Percentiles rank a stretch among this genome's conserved stretches.
Evolutionary conservation across 2,113 vertebrate genomes (phyloP).

Genomic region (Collichthys lucidus): DNA sequence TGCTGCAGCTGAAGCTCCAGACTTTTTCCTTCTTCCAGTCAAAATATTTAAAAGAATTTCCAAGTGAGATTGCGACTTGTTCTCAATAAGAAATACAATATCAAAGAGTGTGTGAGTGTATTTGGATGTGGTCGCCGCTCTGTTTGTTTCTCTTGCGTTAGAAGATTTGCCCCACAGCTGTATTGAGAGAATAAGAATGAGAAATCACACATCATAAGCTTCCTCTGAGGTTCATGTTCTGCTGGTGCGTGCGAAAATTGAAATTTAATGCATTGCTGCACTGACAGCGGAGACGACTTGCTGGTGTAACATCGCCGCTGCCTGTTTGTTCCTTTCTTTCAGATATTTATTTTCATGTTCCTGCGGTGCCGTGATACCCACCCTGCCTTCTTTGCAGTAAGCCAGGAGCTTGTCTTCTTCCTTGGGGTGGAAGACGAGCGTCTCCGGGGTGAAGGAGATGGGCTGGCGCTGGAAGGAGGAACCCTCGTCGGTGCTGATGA

Average conservation of each 20-base stretch:
- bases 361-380: slow-evolving; percentile 64
- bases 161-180: slow-evolving; percentile 25
- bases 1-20: not conserved
- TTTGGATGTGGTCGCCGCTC: slow-evolving; percentile 6
- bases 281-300: not conserved
- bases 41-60: slow-evolving; percentile 7
- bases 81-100: not conserved
- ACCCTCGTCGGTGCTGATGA: slow-evolving; percentile 94
- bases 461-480: slow-evolving; percentile 92
- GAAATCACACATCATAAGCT: slow-evolving; percentile 32
- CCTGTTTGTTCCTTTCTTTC: not conserved
- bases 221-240: slow-evolving; percentile 23
- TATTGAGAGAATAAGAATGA: not conserved
- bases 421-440: slow-evolving; percentile 93
- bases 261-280: slow-evolving; percentile 39
- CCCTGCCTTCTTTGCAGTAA: slow-evolving; percentile 92
- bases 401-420: slow-evolving; percentile 95
- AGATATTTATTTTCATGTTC: not conserved
- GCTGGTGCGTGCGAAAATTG: slow-evolving; percentile 7
- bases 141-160: slow-evolving; percentile 3
- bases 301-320: slow-evolving; percentile 2
- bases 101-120: slow-evolving; percentile 7
- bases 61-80: slow-evolving; percentile 2
- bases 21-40: not conserved
- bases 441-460: slow-evolving; percentile 90